These are phyloP conservation scores for Macrobrachium nipponense DNA, from an alignment of 1,140 invertebrate species.

Conservation along the genomic window DNA sequence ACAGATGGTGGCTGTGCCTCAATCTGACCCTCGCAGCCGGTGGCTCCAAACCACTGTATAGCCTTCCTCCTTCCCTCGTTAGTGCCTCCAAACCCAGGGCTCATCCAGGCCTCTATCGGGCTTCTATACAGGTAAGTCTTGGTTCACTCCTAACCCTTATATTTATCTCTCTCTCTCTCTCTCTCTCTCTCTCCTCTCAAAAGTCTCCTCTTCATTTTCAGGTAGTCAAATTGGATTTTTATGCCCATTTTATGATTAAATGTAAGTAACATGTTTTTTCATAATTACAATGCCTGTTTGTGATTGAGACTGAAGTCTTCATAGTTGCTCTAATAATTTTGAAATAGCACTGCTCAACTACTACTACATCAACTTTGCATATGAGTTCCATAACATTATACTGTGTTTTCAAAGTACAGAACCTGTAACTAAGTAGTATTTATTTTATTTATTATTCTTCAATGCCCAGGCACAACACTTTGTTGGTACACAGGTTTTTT, in stretches of 20 bases:
- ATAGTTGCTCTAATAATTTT: too few species aligned
- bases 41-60: conserved; percentile 59
- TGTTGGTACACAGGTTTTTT: too few species aligned
- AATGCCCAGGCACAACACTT: too few species aligned
- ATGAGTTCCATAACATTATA: too few species aligned
- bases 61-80: conserved; percentile 42
- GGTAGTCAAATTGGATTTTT: background rate
- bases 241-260: background rate
- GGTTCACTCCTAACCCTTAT: conserved; percentile 9
- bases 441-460: too few species aligned
- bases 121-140: conserved; percentile 48
- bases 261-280: background rate
- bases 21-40: conserved; percentile 45
- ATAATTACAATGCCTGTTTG: too few species aligned
- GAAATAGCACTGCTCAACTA: too few species aligned
- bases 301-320: too few species aligned
- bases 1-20: conserved; percentile 56
- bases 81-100: conserved; percentile 35
- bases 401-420: too few species aligned
- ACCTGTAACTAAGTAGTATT: too few species aligned
- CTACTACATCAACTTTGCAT: too few species aligned
- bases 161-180: conserved; percentile 25
- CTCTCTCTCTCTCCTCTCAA: conserved; percentile 22
- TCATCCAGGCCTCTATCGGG: conserved; percentile 21
- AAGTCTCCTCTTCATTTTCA: background rate